These are phyloP conservation scores for Melieria omissa DNA, from an alignment of 2,888 invertebrate genomes.

Conservation along the genomic window DNA sequence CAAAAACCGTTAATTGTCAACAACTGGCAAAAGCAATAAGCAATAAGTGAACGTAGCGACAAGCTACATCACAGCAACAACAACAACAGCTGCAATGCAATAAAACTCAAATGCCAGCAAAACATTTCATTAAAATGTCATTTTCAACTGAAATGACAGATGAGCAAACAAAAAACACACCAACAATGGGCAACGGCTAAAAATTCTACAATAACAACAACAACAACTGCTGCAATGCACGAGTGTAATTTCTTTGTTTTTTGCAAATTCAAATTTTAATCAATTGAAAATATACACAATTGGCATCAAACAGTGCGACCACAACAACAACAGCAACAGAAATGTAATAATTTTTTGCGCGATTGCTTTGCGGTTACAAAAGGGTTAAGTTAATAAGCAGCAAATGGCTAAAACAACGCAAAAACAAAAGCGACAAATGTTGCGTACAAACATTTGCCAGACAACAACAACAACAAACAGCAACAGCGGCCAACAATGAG, in stretches of 20 bases:
- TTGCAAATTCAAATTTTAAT: too few relatives aligned
- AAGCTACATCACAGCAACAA: slow-evolving; percentile 1
- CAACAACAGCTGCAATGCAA: slow-evolving; percentile 20
- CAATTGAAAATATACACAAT: too few relatives aligned
- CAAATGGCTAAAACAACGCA: too few relatives aligned
- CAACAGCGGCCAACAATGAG: slow-evolving; percentile 11
- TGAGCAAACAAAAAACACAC: background rate
- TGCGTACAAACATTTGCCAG: background rate
- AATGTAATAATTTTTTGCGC: too few relatives aligned
- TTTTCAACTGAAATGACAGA: slow-evolving; percentile 16
- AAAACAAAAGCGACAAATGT: background rate
- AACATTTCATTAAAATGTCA: slow-evolving; percentile 50
- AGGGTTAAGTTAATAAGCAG: too few relatives aligned
- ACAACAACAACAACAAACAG: slow-evolving; percentile 30
- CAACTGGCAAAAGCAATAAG: too few relatives aligned
- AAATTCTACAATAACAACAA: background rate
- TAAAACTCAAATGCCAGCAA: slow-evolving; percentile 53
- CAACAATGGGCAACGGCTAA: background rate
- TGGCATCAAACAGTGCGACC: too few relatives aligned
- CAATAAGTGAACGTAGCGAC: background rate
- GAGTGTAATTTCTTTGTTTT: too few relatives aligned
- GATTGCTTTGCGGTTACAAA: too few relatives aligned
- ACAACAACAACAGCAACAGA: too few relatives aligned
- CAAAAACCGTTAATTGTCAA: too few relatives aligned
- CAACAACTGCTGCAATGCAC: background rate